A percentile compares a stretch with the other conserved stretches of the same genome.
phyloP scores from a whole-genome alignment of 2,888 invertebrate genomes.

The Dinocampus coccinellae region DNA sequence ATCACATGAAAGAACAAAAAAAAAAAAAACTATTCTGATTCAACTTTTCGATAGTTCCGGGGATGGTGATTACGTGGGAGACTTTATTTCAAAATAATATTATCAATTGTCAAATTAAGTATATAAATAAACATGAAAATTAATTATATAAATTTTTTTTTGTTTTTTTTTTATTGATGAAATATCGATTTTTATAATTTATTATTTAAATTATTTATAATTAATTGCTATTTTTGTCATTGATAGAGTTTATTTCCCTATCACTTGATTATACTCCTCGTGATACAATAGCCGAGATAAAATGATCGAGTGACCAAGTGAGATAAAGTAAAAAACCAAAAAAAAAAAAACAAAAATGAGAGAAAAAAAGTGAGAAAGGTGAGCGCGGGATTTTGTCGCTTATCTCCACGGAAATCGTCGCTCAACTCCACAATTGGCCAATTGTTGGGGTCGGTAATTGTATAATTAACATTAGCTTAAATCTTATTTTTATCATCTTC shows the following conservation, averaged over 20 bases:
- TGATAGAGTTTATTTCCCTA: not conserved
- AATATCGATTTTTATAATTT: too few relatives aligned
- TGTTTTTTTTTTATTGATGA: too few relatives aligned
- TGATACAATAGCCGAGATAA: not conserved
- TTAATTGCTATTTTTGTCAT: conserved; percentile 1
- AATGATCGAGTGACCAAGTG: not conserved
- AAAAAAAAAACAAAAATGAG: too few relatives aligned
- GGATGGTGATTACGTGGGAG: not conserved
- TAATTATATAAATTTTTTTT: not conserved
- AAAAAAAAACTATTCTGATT: not conserved
- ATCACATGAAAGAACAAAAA: not conserved
- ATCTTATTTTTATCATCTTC: not conserved
- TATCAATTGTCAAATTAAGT: too few relatives aligned
- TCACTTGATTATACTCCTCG: conserved; percentile 13
- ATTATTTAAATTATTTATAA: not conserved
- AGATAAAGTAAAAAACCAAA: not conserved
- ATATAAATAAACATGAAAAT: too few relatives aligned
- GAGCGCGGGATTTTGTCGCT: too few relatives aligned
- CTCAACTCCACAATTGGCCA: conserved; percentile 8
- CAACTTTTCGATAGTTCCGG: not conserved
- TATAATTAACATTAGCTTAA: conserved; percentile 1
- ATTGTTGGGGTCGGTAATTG: conserved; percentile 16
- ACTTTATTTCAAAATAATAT: not conserved
- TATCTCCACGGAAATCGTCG: conserved; percentile 11
- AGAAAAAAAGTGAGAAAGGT: too few relatives aligned